Evolutionary conservation across 2,797 vertebrate genomes (phyloP).

Genomic region (Anisognathus igniventris): DNA sequence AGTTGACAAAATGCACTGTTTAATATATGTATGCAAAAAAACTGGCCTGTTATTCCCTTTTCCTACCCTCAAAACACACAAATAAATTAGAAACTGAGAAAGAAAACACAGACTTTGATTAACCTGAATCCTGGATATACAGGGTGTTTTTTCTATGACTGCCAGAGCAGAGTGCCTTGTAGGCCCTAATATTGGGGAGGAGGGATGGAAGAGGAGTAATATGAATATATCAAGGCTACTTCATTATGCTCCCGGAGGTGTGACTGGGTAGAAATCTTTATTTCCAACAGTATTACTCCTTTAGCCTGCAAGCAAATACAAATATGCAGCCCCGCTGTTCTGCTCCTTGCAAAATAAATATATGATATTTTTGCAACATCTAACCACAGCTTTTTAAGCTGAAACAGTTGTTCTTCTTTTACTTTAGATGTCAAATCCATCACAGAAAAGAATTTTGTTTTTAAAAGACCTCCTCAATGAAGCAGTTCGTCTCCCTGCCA

Average conservation of each 20-base stretch:
- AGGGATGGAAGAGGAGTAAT: background rate
- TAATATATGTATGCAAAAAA: background rate
- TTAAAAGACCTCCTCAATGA: conserved; percentile 64
- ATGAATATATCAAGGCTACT: background rate
- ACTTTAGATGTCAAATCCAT: conserved; percentile 68
- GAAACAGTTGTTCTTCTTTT: conserved; percentile 53
- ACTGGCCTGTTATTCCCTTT: background rate
- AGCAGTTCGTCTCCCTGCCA: conserved; percentile 63
- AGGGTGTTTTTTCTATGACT: background rate
- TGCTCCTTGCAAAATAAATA: conserved; percentile 19
- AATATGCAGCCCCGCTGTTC: background rate
- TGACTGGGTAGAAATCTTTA: background rate
- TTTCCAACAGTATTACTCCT: background rate
- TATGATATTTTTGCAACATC: conserved; percentile 38
- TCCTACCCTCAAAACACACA: background rate
- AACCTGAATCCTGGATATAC: background rate
- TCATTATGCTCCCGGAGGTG: rapidly evolving
- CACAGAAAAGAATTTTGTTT: conserved; percentile 66
- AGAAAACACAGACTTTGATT: background rate
- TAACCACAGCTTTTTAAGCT: conserved; percentile 64
- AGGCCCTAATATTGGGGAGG: background rate
- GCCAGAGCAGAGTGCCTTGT: background rate
- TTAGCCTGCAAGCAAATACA: background rate
- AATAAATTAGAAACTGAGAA: background rate
- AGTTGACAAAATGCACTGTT: background rate